Base-by-base conservation (phyloP, 2,113 vertebrate genomes). In the Phylloscopus trochiloides region DNA sequence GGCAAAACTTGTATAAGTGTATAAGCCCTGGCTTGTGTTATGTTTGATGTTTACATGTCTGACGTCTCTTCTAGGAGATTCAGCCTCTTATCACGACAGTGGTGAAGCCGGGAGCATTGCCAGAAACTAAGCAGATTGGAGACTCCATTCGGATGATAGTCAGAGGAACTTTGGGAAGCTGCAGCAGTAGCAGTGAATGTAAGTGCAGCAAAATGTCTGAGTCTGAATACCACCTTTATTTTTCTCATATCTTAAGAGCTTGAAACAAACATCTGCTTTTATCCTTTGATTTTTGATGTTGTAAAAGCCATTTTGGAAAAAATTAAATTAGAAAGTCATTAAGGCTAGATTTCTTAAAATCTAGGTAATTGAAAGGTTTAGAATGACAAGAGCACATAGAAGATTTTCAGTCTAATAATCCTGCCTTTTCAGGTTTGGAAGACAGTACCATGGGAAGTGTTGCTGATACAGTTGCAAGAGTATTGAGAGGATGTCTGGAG, bases 111-210 rank as follows among this genome's bases (percentile, higher is more conserved):
- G 98, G 98, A 96, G 93, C 95, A 17, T 75, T 96, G 82, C 97
- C 98, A 97, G 98, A 95, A 98, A 98, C 95, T 94, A 97, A 98
- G 76, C 99, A 99, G 91, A 97, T 98, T 38, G 99, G 98, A 94
- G 99, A 99, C 90, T 98, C 99, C 20, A 99, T 99, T 86, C 98
- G 98, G 18, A 99, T 99, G 98, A 99, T 99, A 65, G 99, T 99
- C 73, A 99, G 99, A 97, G 99, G 99, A 92, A 99, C 99, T 71
- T 97, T 99, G 77, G 99, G 99, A 95, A 99, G 99, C 97, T 99
- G 99, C 97, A 99, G 99, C 97, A 99, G 99, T 93, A 99, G 99
- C 93, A 99, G 99, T 90, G 99, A 99, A 97, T 99, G 99, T 99
- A 96, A 98, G 99, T 98, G 70, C 36, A 47, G 45, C 9, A 48